Base-by-base conservation (phyloP, 2,888 invertebrate genomes). In the Eristalis pertinax region DNA sequence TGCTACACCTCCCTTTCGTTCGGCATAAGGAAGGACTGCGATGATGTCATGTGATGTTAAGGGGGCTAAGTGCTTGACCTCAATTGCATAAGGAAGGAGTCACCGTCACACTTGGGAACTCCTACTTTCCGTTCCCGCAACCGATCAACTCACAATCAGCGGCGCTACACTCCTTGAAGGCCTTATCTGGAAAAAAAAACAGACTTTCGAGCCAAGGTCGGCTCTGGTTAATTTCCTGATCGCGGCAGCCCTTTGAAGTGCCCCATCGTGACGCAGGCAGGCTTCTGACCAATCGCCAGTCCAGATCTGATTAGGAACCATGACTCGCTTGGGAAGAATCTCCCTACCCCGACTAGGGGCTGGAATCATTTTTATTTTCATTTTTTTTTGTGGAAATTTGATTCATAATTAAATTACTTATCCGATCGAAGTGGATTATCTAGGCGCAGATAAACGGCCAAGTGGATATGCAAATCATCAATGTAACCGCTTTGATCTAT, bases 371-470 rank as follows among this genome's bases (percentile, higher is more conserved):
- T 32, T n/a, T n/a, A n/a, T n/a, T n/a, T n/a, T n/a, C n/a, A n/a
- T n/a, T n/a, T n/a, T n/a, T n/a, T 4, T 32, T 32, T 56, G 35
- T 56, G 64, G 74, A n/a, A 56, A 65, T 65, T 38, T 56, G 43
- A n/a, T 63, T 13, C 29, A 19, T 70, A 78, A 78, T 78, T 78
- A 64, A 62, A 56, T 62, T 56, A 35, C 70, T 78, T 78, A 78
- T 78, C 77, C 68, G 62, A 77, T 69, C 62, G 8, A 38, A 69
- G 43, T 38, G 43, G 43, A 74, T 74, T 74, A 74, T 32, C 38
- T 43, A n/a, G 7, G 56, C 5, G 11, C n/a, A 24, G 62, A 70
- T 50, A 77, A 19, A 60, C 26, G 15, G 38, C n/a, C 13, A 63
- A 19, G 15, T 70, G 24, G 65, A 72, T 70, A 29, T 63, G 64